Evolutionary conservation across 2,888 invertebrate genomes (phyloP), one percentile per base, ranked within the genome.

Genomic region (Ferdinandea cuprea): DNA sequence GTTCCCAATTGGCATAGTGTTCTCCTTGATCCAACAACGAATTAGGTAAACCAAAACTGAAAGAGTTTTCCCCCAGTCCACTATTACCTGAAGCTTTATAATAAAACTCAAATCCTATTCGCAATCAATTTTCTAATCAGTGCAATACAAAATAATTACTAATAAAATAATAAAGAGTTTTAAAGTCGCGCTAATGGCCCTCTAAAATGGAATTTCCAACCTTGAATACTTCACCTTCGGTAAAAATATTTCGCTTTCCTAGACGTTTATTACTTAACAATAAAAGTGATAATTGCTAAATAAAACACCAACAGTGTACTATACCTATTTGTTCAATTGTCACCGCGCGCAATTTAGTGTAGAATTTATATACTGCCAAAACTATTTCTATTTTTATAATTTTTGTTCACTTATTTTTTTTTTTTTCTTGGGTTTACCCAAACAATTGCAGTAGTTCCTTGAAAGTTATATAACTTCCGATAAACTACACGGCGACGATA

Each of bases 381-480:
- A 35, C 0, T 66, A 37, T 59, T 13, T 74, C 69, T 80, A 69
- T 80, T 80, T 76, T 37, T 71, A 74, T 63, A 42, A 56, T 21
- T 11, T n/a, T 17, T 21, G 19, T 30, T n/a, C 40, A 25, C 5
- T 19, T 7, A 37, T 21, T 35, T 32, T 69, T 58, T 17, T 5
- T 40, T 63, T 54, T 42, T 40, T 58, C 30, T 32, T 52, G 37
- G 50, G 8, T 42, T n/a, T 42, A 21, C 58, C 42, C 46, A 48
- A 61, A 71, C 9, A 71, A 52, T 46, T 44, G 28, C 50, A 48
- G 66, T 59, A 44, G 63, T 71, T 77, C 77, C 71, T 81, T 69
- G 65, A 77, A 32, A 71, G 59, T 81, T 81, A 81, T 72, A 81
- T 54, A 73, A 63, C 54, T 56, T 28, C 25, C 13, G 17, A 46